Evolutionary conservation across 2,797 vertebrate species (phyloP).

Genomic region (Hephaestus fuliginosus): DNA sequence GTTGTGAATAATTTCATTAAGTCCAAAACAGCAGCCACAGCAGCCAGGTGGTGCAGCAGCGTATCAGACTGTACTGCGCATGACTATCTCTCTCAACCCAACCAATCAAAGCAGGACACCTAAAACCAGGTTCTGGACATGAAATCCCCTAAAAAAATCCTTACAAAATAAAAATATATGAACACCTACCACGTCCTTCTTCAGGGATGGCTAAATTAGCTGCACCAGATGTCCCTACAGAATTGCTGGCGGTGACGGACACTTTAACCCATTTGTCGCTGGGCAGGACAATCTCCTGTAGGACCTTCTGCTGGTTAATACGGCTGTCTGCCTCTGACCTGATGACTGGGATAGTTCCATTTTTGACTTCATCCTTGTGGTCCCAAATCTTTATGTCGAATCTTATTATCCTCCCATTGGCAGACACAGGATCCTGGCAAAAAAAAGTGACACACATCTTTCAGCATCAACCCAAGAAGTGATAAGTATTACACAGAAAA

Average conservation of each 20-base stretch:
- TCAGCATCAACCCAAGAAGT: not conserved
- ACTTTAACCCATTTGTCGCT: conserved; percentile 40
- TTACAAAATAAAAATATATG: too few relatives aligned
- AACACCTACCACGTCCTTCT: conserved; percentile 65
- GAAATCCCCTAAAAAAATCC: too few relatives aligned
- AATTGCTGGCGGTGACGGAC: conserved; percentile 85
- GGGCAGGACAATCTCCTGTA: conserved; percentile 39
- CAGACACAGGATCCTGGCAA: conserved; percentile 82
- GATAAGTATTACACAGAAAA: not conserved
- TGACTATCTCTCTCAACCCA: too few relatives aligned
- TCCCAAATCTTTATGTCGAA: conserved; percentile 82
- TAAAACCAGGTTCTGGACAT: too few relatives aligned
- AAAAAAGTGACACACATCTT: conserved; percentile 22
- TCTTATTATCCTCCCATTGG: conserved; percentile 89
- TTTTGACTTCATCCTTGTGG: not conserved
- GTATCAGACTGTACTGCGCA: too few relatives aligned
- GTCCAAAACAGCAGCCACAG: too few relatives aligned
- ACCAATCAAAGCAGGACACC: too few relatives aligned
- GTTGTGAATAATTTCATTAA: too few relatives aligned
- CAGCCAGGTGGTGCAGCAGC: too few relatives aligned
- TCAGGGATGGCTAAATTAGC: conserved; percentile 81
- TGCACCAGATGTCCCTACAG: conserved; percentile 83
- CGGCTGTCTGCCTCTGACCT: conserved; percentile 52
- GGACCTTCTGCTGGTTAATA: conserved; percentile 49
- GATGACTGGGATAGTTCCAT: conserved; percentile 51